phyloP scores from a whole-genome alignment of 2,797 vertebrate species.

The Sternotherus odoratus region DNA sequence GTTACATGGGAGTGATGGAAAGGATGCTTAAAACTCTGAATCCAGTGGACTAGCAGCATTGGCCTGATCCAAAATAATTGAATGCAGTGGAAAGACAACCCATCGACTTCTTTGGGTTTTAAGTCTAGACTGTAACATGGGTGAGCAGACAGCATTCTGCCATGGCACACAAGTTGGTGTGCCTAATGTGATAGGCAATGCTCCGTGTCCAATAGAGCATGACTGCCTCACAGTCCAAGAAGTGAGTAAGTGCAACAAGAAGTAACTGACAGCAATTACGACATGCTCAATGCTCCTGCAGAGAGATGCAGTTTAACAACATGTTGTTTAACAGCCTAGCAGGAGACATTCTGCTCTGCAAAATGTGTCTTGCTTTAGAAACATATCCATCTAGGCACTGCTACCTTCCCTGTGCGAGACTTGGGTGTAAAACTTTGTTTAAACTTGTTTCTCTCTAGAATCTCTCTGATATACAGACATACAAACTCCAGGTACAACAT shows the following conservation, averaged over 20 bases:
- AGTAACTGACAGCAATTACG: background rate
- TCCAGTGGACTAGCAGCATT: rapidly evolving
- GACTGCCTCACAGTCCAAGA: background rate
- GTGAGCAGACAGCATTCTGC: background rate
- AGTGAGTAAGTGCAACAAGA: background rate
- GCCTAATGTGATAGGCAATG: rapidly evolving
- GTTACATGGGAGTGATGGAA: background rate
- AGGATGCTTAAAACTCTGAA: background rate
- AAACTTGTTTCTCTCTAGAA: background rate
- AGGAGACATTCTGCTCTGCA: background rate
- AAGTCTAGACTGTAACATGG: rapidly evolving
- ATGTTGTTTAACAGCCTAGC: rapidly evolving
- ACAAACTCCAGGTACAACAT: background rate
- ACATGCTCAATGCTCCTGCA: background rate
- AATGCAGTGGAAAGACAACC: background rate
- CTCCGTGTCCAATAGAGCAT: rapidly evolving
- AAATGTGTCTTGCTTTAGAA: background rate
- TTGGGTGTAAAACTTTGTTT: background rate
- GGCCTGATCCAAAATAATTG: background rate
- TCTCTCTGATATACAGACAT: background rate
- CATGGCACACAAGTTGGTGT: background rate
- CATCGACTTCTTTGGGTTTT: background rate
- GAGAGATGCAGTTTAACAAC: background rate
- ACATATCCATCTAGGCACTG: rapidly evolving
- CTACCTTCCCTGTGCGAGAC: background rate